Evolutionary conservation across 1,140 invertebrate species (phyloP), one percentile per base, ranked within the genome.

Genomic region (Drosophila lacertosa): DNA sequence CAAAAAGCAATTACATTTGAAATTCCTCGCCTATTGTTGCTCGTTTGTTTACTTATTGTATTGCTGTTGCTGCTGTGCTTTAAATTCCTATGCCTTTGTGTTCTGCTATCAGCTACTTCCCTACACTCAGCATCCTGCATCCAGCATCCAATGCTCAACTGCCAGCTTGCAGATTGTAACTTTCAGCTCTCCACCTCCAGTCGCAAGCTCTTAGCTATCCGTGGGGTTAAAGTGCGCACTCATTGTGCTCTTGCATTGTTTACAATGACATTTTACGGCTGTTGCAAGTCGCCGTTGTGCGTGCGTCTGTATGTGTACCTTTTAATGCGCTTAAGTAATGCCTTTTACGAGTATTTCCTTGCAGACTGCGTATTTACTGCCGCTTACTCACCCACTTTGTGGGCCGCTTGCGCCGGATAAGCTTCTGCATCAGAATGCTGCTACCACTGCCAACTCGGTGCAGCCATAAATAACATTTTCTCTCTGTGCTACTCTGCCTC

Each of bases 391-490:
- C 24, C 68, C 35, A 42, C 54, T 70, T 70, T 65, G 66, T 63
- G 66, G 66, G 22, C 24, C 66, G 58, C 42, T 54, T 37, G 44
- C 47, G 48, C 58, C 50, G 66, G 48, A 55, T 69, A 63, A 69
- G 59, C 59, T 47, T 24, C 59, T 63, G 42, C 53, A 44, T 20
- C 51, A 47, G 29, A 40, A 16, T 32, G 35, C 26, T 24, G 45
- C 33, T 65, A 40, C 29, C 53, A 57, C 20, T 29, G 42, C 42
- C 53, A 65, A 42, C 55, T 60, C 59, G 53, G 47, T 84, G 80
- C 76, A 84, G 80, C 71, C 80, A 86, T 86, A 86, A 86, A 86
- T 86, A 88, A 88, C 69, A 81, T 88, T 88, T 81, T 81, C 84
- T 70, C 66, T 57, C 47, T 22, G 20, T 22, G 20, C 20, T 4